Percentiles rank a stretch among this genome's conserved stretches.
These are phyloP conservation scores for Diogma glabrata DNA, from an alignment of 2,888 invertebrate genomes.

Conservation along the genomic window DNA sequence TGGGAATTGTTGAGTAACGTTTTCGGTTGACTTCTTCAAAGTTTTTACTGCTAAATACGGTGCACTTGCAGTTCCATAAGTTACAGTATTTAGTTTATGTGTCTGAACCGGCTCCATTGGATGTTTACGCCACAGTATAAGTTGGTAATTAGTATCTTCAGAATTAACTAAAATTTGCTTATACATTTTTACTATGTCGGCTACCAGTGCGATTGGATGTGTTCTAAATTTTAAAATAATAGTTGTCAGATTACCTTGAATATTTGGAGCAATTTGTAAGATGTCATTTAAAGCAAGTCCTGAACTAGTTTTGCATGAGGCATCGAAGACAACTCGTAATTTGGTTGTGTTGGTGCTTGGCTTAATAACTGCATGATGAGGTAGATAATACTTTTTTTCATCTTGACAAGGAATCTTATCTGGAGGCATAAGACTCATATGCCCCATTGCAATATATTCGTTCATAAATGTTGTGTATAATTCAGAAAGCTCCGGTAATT, in stretches of 20 bases:
- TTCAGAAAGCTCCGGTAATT: neutral
- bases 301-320: neutral
- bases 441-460: too few relatives aligned
- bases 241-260: neutral
- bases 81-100: neutral
- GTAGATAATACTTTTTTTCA: neutral
- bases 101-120: too few relatives aligned
- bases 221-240: neutral
- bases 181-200: neutral
- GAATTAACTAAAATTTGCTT: neutral
- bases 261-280: neutral
- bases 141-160: too few relatives aligned
- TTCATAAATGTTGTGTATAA: too few relatives aligned
- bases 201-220: neutral
- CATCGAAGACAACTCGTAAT: neutral
- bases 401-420: neutral
- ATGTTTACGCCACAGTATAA: too few relatives aligned
- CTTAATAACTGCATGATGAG: neutral
- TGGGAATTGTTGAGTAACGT: neutral
- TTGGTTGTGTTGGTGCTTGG: neutral
- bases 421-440: neutral
- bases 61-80: neutral
- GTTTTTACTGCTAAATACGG: neutral
- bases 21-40: neutral
- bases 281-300: neutral